Conservation (phyloP, 2,113 vertebrate species). For the Spheniscus mendiculus region DNA sequence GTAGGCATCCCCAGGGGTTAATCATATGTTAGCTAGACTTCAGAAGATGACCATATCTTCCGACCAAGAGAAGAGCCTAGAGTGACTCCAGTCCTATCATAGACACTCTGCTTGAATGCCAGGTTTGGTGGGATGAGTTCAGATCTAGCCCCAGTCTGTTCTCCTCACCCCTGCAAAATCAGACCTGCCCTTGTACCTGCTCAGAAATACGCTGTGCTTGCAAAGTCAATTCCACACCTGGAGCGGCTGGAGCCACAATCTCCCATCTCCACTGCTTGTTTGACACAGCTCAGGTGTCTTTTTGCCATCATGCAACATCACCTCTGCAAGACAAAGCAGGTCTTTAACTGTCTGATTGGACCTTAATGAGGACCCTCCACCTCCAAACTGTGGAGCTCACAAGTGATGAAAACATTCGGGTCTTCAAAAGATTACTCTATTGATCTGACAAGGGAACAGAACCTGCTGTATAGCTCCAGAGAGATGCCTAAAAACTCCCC, state of each 20-base stretch:
- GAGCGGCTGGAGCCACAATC: background rate
- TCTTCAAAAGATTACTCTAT: background rate
- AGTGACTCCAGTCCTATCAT: background rate
- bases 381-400: background rate
- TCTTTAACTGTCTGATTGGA: background rate
- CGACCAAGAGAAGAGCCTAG: background rate
- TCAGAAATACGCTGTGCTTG: background rate
- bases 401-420: fast-evolving
- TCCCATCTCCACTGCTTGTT: background rate
- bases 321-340: background rate
- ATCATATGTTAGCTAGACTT: fast-evolving
- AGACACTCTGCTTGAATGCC: background rate
- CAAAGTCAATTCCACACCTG: background rate
- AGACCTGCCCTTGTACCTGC: background rate
- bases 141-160: background rate
- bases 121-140: background rate
- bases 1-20: background rate
- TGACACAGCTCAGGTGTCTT: background rate
- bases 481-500: background rate
- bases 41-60: background rate
- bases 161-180: background rate
- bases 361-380: background rate
- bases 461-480: background rate
- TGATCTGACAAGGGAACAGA: background rate
- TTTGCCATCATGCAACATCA: background rate